These are phyloP conservation scores for Dicrostonyx torquatus DNA, from an alignment of 2,797 vertebrate genomes.

Conservation along the genomic window DNA sequence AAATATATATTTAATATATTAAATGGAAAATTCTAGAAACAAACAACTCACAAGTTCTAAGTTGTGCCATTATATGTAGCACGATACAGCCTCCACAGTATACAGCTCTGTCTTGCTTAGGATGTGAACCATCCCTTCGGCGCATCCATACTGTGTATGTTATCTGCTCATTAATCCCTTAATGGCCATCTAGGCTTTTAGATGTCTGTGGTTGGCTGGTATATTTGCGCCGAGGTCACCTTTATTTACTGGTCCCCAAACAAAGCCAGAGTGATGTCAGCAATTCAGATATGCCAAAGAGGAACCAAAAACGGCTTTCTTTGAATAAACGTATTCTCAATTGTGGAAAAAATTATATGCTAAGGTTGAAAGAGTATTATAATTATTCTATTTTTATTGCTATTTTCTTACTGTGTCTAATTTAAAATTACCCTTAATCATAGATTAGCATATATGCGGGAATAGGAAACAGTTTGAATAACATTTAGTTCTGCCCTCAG, in stretches of 20 bases:
- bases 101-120: background rate
- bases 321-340: background rate
- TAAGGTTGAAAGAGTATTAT: background rate
- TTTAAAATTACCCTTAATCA: background rate
- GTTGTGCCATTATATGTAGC: background rate
- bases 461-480: background rate
- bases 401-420: background rate
- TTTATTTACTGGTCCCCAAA: background rate
- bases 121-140: background rate
- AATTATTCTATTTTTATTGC: background rate
- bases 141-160: background rate
- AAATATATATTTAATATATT: background rate
- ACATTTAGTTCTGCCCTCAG: background rate
- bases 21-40: background rate
- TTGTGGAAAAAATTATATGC: background rate
- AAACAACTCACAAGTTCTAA: background rate
- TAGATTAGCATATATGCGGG: background rate
- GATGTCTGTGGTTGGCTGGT: background rate
- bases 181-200: background rate
- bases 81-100: background rate
- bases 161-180: background rate
- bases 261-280: background rate
- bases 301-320: background rate
- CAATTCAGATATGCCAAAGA: background rate
- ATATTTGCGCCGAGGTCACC: background rate